Percentiles rank a stretch among this genome's conserved stretches.
These are phyloP conservation scores for Lepeophtheirus salmonis DNA, from an alignment of 1,140 invertebrate genomes.

Conservation along the genomic window DNA sequence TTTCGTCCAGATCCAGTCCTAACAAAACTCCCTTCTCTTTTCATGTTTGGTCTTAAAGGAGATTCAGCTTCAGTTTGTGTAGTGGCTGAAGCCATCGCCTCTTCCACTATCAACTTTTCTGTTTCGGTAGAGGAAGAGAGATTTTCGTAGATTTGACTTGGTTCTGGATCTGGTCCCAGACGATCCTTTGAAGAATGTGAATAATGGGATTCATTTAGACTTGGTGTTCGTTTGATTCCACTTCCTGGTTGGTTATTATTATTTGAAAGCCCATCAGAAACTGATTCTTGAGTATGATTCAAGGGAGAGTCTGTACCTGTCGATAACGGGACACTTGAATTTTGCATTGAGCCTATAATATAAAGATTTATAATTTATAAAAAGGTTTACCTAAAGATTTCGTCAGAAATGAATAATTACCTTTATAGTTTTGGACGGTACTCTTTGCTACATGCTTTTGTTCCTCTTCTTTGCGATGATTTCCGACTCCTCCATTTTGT, in stretches of 20 bases:
- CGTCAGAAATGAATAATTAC: background rate
- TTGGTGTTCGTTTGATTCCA: conserved; percentile 6
- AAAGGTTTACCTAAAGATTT: background rate
- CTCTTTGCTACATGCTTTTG: background rate
- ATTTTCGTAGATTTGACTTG: background rate
- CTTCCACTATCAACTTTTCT: background rate
- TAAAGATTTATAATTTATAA: background rate
- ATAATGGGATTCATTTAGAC: conserved; percentile 3
- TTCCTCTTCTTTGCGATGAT: conserved; percentile 16
- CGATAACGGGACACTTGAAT: background rate
- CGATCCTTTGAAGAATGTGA: background rate
- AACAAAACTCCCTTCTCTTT: conserved; percentile 11
- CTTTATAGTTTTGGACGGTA: background rate
- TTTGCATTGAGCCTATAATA: background rate
- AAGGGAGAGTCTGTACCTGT: background rate
- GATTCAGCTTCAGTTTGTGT: background rate
- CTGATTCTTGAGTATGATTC: background rate
- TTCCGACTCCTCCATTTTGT: background rate
- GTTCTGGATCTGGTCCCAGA: background rate
- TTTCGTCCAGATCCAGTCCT: conserved; percentile 14
- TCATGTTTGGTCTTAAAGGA: background rate
- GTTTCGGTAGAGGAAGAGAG: background rate
- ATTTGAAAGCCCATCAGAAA: background rate
- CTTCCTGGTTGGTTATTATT: background rate
- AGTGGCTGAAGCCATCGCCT: background rate